phyloP scores from a whole-genome alignment of 2,888 invertebrate species.

The Oscheius onirici region DNA sequence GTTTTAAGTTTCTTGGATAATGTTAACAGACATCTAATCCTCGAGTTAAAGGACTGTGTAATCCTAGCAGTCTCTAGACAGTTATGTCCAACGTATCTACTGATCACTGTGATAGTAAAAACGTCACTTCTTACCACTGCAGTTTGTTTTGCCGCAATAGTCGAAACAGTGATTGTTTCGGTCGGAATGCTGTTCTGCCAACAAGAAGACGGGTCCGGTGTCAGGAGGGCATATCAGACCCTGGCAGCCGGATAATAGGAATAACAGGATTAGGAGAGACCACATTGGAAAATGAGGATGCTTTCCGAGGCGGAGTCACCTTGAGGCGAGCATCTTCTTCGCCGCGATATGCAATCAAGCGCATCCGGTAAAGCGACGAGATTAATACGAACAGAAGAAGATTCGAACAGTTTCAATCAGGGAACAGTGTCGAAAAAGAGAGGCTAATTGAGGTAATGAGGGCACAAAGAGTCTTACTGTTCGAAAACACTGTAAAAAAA shows the following conservation, averaged over 20 bases:
- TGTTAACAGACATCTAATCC: too few relatives aligned
- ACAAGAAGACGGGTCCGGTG: constrained; percentile 26
- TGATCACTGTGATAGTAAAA: background rate
- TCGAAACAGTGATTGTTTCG: constrained; percentile 39
- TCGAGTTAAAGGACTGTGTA: too few relatives aligned
- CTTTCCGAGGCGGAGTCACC: constrained; percentile 8
- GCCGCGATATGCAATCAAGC: constrained; percentile 24
- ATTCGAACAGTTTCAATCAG: background rate
- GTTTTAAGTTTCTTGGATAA: too few relatives aligned
- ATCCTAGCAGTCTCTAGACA: too few relatives aligned
- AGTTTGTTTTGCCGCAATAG: constrained; percentile 35
- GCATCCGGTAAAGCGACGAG: constrained; percentile 13
- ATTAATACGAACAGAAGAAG: constrained; percentile 12
- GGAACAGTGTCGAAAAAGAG: background rate
- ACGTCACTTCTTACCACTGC: constrained; percentile 18
- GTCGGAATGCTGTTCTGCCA: constrained; percentile 13
- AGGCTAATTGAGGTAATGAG: background rate
- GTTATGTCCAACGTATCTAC: background rate
- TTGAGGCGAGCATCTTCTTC: constrained; percentile 18
- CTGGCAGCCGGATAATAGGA: background rate
- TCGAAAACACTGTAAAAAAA: too few relatives aligned
- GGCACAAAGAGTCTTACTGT: too few relatives aligned
- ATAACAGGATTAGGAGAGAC: constrained; percentile 2
- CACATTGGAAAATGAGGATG: constrained; percentile 7
- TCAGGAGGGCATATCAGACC: constrained; percentile 9